phyloP scores from a whole-genome alignment of 2,888 invertebrate genomes.

The Bembecia ichneumoniformis region DNA sequence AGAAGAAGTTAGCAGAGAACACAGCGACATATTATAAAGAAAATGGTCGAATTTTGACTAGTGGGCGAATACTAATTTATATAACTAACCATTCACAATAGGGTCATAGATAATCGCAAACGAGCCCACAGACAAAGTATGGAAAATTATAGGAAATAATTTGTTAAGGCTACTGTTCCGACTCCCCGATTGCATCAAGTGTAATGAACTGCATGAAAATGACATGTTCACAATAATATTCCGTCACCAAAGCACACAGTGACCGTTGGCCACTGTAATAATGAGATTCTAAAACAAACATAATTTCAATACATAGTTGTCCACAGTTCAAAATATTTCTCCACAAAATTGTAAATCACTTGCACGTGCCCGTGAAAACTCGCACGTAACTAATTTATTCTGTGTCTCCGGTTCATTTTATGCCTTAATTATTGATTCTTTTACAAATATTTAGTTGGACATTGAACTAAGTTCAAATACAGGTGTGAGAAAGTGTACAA shows the following conservation, averaged over 20 bases:
- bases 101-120: no score
- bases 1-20: no score
- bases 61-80: no score
- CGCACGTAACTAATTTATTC: constrained; percentile 60
- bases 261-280: constrained; percentile 6
- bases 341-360: constrained; percentile 53
- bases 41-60: no score
- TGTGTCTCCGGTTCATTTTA: constrained; percentile 40
- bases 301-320: constrained; percentile 30
- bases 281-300: constrained; percentile 37
- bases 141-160: no score
- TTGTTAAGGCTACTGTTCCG: no score
- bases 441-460: constrained; percentile 43
- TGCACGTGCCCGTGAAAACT: constrained; percentile 55
- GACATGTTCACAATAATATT: not conserved
- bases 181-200: not conserved
- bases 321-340: constrained; percentile 21
- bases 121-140: no score
- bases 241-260: not conserved
- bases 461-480: constrained; percentile 1
- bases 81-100: no score
- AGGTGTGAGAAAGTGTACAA: no score
- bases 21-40: no score
- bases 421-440: constrained; percentile 52
- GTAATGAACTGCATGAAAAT: not conserved